Evolutionary conservation across 2,113 vertebrate genomes (phyloP), one percentile per base, ranked within the genome.

Genomic region (Psittacula cyanocephala): DNA sequence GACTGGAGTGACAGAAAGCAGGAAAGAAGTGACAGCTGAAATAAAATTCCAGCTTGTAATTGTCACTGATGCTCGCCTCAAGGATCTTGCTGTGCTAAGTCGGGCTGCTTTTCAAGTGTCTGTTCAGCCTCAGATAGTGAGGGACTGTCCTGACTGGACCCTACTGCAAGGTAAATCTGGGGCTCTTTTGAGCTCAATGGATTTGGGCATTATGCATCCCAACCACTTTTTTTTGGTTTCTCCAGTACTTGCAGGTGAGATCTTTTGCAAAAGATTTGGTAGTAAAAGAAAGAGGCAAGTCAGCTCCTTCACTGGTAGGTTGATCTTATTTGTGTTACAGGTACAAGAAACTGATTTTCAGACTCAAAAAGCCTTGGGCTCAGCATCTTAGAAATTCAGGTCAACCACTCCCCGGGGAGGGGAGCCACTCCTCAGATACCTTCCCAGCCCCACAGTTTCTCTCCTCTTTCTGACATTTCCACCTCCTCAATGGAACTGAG

Each of bases 1-100:
- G 37, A 74, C 53, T n/a, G 7, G n/a, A 72, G 77, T 86, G 81
- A 81, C 64, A 92, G 77, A 93, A 96, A 94, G 46, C 81, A 92
- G 65, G 63, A 80, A 60, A 85, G 60, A 81, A 57, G 16, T 39
- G 28, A 75, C 20, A 62, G 64, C 23, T 43, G n/a, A 82, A 94
- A 63, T 37, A 77, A 85, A 93, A 89, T 59, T 47, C 33, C 62
- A 68, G 18, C n/a, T 91, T 94, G 67, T 86, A 88, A 44, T 43
- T 72, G 22, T 70, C 71, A 53, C 27, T 43, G 68, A 44, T 62
- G 41, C 8, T 65, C 76, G 50, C 86, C 59, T 8, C 67, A n/a
- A 88, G n/a, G 22, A 77, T 37, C 25, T 77, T 67, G 23, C 28
- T 86, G 78, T 50, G 27, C 1, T 13, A 86, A 57, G 2, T 23